Evolutionary conservation across 1,140 invertebrate genomes (phyloP).

Genomic region (Euglossa dilemma): DNA sequence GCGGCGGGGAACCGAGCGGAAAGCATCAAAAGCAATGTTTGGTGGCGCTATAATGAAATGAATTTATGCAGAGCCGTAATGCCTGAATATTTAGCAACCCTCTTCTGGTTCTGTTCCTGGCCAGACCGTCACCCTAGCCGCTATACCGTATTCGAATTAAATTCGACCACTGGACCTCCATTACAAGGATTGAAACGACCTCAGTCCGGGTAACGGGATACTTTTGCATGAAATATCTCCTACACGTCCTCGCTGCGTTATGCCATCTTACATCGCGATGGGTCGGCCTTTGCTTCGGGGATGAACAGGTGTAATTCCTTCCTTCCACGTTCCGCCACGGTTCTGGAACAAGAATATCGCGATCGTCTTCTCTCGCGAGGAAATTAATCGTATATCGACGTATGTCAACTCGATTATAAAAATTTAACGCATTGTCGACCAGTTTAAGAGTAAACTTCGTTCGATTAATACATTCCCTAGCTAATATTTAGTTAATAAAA

Average conservation of each 20-base stretch:
- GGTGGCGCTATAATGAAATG: conserved; percentile 85
- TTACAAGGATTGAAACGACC: conserved; percentile 63
- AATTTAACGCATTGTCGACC: too few relatives aligned
- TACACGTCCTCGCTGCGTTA: neutral
- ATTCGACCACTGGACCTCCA: conserved; percentile 70
- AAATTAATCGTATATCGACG: too few relatives aligned
- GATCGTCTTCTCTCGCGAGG: too few relatives aligned
- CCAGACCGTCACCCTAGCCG: conserved; percentile 72
- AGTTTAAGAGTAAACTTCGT: too few relatives aligned
- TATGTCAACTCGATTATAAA: too few relatives aligned
- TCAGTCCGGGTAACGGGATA: conserved; percentile 44
- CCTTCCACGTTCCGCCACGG: neutral
- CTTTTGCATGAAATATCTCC: conserved; percentile 52
- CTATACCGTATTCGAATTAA: conserved; percentile 71
- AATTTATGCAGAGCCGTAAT: conserved; percentile 87
- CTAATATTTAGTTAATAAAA: too few relatives aligned
- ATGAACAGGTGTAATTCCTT: neutral
- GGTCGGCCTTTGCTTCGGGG: too few relatives aligned
- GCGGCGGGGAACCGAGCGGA: conserved; percentile 63
- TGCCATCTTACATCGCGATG: neutral
- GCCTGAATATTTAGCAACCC: conserved; percentile 85
- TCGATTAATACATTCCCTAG: too few relatives aligned
- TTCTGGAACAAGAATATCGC: neutral
- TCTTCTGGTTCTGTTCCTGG: conserved; percentile 81
- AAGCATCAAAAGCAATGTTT: conserved; percentile 85